Conservation (phyloP, 2,797 vertebrate genomes). For the Anguilla obscura region DNA sequence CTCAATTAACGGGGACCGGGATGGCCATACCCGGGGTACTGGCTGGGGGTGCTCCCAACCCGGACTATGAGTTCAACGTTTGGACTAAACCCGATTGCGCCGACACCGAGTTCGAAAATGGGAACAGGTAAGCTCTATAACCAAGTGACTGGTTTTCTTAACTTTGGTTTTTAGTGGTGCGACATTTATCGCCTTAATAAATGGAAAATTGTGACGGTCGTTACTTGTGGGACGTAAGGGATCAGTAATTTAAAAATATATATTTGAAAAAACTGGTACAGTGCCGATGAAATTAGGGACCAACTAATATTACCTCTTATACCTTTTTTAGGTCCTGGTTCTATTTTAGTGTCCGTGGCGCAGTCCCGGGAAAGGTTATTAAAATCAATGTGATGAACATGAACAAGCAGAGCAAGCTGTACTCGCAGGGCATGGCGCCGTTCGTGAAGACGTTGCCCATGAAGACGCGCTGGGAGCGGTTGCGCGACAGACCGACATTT, state of each 20-base stretch:
- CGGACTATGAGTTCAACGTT: slow-evolving; percentile 90
- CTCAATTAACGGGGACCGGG: slow-evolving; percentile 37
- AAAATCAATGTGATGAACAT: slow-evolving; percentile 97
- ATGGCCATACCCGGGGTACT: slow-evolving; percentile 41
- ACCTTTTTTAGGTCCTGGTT: slow-evolving; percentile 86
- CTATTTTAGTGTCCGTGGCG: slow-evolving; percentile 89
- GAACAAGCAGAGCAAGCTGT: slow-evolving; percentile 98
- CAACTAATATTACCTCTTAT: neutral
- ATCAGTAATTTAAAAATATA: neutral
- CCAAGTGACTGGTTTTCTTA: neutral
- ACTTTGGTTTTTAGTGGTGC: neutral
- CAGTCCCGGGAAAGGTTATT: slow-evolving; percentile 81
- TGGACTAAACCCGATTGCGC: slow-evolving; percentile 94
- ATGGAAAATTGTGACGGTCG: neutral
- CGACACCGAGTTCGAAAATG: slow-evolving; percentile 89
- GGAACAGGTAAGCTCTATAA: slow-evolving; percentile 79
- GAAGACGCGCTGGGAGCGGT: slow-evolving; percentile 88
- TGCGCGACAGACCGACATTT: slow-evolving; percentile 84
- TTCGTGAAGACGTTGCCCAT: slow-evolving; percentile 86
- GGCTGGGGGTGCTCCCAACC: slow-evolving; percentile 48
- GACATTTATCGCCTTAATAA: neutral
- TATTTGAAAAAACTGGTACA: neutral
- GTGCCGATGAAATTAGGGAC: neutral
- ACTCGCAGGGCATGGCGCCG: slow-evolving; percentile 95
- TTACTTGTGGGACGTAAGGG: neutral